Evolutionary conservation across 92 coral and sea anemone genomes (phyloP).

Genomic region (Anthopleura xanthogrammica): DNA sequence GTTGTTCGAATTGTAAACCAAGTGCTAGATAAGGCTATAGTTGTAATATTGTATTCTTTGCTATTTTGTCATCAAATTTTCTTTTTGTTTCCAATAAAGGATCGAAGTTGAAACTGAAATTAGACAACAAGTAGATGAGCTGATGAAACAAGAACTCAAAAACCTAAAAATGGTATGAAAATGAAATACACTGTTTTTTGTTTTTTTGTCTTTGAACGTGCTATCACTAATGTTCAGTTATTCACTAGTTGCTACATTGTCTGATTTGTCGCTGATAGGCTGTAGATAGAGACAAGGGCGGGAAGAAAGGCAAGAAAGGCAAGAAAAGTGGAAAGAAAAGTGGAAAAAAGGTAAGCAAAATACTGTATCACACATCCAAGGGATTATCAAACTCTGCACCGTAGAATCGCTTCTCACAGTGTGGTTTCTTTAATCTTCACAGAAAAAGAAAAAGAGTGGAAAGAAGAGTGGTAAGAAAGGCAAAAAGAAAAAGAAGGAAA

Average conservation of each 20-base stretch:
- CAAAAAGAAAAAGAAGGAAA: slow-evolving; percentile 97
- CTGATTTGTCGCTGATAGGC: slow-evolving; percentile 47
- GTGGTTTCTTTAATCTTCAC: background rate
- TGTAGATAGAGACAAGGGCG: slow-evolving; percentile 96
- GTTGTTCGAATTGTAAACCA: background rate
- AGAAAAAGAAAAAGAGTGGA: slow-evolving; percentile 97
- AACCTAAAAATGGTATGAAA: slow-evolving; percentile 82
- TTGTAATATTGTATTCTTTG: background rate
- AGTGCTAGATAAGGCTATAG: background rate
- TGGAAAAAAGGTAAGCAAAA: slow-evolving; percentile 67
- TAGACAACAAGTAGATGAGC: slow-evolving; percentile 93
- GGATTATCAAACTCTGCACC: background rate
- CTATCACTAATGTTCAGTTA: background rate
- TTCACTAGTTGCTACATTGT: background rate
- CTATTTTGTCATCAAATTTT: background rate
- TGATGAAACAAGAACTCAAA: slow-evolving; percentile 95
- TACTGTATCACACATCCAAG: background rate
- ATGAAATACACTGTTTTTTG: too few relatives aligned
- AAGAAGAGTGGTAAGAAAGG: slow-evolving; percentile 98
- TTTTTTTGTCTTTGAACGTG: background rate
- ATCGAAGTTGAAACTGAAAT: slow-evolving; percentile 95
- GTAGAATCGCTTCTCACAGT: background rate
- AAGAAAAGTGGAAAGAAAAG: slow-evolving; percentile 70
- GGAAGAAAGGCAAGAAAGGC: slow-evolving; percentile 96
- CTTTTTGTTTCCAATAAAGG: slow-evolving; percentile 35